Conservation (phyloP, 2,888 invertebrate species). For the Drosophila phalerata region DNA sequence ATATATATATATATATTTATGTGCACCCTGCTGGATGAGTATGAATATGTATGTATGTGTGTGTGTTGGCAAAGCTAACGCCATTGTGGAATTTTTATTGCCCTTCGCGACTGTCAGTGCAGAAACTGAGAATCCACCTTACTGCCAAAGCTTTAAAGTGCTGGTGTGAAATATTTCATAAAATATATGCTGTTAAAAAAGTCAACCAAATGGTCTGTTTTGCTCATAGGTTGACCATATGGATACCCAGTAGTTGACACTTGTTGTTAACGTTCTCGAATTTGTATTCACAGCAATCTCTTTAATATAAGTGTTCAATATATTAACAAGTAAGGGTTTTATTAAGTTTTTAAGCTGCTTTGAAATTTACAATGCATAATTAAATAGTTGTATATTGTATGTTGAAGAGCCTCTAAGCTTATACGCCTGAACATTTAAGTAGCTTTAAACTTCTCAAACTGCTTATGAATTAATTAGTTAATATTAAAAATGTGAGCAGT, state of each 20-base stretch:
- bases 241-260: constrained; percentile 6
- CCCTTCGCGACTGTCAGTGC: constrained; percentile 64
- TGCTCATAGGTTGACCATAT: background rate
- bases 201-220: background rate
- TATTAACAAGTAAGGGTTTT: background rate
- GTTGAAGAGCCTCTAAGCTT: background rate
- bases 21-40: background rate
- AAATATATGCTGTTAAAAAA: constrained; percentile 48
- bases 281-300: background rate
- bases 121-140: constrained; percentile 52
- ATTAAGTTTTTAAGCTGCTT: too few species aligned
- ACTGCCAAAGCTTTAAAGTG: constrained; percentile 63
- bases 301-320: background rate
- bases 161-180: constrained; percentile 76
- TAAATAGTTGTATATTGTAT: too few species aligned
- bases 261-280: background rate
- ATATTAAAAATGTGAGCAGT: too few species aligned
- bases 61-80: constrained; percentile 57
- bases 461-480: background rate
- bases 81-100: constrained; percentile 78
- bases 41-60: background rate
- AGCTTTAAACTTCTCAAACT: background rate
- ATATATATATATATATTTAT: constrained; percentile 12
- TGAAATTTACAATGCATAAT: too few species aligned
- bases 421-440: background rate